These are phyloP conservation scores for Hyperoplus immaculatus DNA, from an alignment of 2,797 vertebrate genomes.

Conservation along the genomic window DNA sequence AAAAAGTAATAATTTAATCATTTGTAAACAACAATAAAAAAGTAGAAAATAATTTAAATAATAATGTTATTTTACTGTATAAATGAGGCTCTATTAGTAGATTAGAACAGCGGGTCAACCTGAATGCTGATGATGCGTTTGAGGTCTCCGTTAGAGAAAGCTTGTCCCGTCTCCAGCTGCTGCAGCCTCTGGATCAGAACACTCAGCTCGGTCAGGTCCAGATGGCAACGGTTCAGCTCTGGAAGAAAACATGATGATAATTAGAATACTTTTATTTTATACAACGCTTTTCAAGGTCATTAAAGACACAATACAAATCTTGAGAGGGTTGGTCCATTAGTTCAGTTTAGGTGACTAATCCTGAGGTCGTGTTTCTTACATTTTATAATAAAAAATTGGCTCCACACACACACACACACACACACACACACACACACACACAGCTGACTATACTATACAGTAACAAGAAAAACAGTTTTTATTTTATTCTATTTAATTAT, in stretches of 20 bases:
- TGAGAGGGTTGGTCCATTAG: not conserved
- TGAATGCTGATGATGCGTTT: conserved; percentile 89
- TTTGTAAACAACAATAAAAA: no score
- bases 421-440: not conserved
- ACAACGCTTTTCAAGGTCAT: no score
- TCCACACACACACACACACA: not conserved
- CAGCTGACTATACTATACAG: no score
- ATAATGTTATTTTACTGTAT: no score
- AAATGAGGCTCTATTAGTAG: not conserved
- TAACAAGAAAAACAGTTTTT: not conserved
- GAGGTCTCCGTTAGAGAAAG: conserved; percentile 85
- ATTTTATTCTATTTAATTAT: not conserved
- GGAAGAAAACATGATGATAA: conserved; percentile 72
- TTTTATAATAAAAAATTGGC: not conserved
- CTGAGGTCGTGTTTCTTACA: not conserved
- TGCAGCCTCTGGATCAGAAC: conserved; percentile 89
- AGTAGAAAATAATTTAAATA: no score
- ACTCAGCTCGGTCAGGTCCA: no score
- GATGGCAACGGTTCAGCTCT: conserved; percentile 83
- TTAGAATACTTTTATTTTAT: no score
- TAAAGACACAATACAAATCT: no score
- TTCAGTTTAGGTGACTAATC: not conserved
- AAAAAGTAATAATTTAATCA: no score
- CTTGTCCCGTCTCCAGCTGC: conserved; percentile 86
- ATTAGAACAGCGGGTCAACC: conserved; percentile 71